Percentiles rank a stretch among this genome's conserved stretches.
phyloP scores from a whole-genome alignment of 2,797 vertebrate genomes.

The Dryobates pubescens region DNA sequence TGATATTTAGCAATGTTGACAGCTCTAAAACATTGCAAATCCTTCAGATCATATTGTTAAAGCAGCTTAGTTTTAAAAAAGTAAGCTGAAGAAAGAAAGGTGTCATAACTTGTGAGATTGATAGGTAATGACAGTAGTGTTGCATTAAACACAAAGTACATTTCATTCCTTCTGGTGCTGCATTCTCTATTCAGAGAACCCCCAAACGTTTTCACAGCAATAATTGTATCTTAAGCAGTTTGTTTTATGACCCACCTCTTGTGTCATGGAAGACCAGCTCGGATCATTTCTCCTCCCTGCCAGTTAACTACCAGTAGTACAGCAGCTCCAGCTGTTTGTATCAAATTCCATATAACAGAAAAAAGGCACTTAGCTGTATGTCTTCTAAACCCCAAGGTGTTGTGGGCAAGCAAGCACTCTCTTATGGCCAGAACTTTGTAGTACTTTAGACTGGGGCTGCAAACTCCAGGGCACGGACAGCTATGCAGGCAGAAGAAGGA shows the following conservation, averaged over 20 bases:
- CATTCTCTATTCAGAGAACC: not conserved
- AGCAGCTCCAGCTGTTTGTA: not conserved
- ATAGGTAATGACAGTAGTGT: not conserved
- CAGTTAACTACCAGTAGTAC: not conserved
- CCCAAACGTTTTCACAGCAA: not conserved
- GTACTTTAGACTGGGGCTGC: not conserved
- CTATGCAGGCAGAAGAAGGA: not conserved
- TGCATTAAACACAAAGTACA: not conserved
- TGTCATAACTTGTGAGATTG: not conserved
- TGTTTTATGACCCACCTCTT: not conserved
- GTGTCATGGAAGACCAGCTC: not conserved
- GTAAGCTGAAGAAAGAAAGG: conserved; percentile 1
- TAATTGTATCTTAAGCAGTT: not conserved
- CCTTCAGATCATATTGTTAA: conserved; percentile 26
- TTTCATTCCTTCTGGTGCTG: not conserved
- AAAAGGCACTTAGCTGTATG: not conserved
- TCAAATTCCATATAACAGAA: not conserved
- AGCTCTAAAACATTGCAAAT: conserved; percentile 17
- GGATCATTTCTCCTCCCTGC: not conserved
- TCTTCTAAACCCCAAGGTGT: not conserved
- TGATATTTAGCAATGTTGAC: conserved; percentile 55
- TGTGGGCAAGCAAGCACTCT: not conserved
- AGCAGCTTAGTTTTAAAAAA: conserved; percentile 10
- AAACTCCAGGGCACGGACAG: not conserved
- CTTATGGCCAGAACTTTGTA: not conserved